Percentiles rank a stretch among this genome's conserved stretches.
Evolutionary conservation across 64 coral and sea anemone genomes (phyloP).

Genomic region (Montipora sp.): DNA sequence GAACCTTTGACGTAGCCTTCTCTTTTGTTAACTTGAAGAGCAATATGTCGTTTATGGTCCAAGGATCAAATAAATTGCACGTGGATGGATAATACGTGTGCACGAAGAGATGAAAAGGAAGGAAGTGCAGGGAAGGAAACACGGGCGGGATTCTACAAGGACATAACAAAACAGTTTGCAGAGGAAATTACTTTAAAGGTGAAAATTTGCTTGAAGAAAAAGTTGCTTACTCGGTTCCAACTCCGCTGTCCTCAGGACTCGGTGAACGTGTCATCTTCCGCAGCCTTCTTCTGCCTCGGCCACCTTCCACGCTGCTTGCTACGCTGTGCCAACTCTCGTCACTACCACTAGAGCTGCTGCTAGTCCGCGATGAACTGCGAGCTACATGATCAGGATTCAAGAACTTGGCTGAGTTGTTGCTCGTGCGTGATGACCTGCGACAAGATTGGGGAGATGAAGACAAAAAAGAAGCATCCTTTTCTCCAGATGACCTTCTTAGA

Average conservation of each 20-base stretch:
- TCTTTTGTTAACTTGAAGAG: no score
- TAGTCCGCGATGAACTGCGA: constrained; percentile 83
- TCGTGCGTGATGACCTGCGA: constrained; percentile 57
- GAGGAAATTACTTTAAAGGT: no score
- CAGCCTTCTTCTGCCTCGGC: constrained; percentile 1
- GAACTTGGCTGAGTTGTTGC: background rate
- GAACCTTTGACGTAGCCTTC: no score
- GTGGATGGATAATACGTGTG: no score
- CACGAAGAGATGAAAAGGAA: no score
- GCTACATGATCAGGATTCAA: constrained; percentile 43
- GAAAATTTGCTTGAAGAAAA: no score
- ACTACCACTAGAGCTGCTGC: constrained; percentile 89
- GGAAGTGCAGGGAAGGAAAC: no score
- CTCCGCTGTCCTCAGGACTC: background rate
- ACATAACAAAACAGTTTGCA: no score
- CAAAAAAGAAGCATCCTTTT: constrained; percentile 26
- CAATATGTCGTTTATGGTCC: no score
- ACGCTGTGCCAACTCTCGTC: constrained; percentile 65
- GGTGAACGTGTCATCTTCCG: constrained; percentile 66
- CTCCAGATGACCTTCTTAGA: constrained; percentile 8
- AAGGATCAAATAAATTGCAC: no score
- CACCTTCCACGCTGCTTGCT: constrained; percentile 28
- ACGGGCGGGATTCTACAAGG: no score
- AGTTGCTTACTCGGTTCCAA: constrained; percentile 46
- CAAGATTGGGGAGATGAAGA: constrained; percentile 60